A percentile compares a stretch with the other conserved stretches of the same genome.
These are phyloP conservation scores for Hyles euphorbiae DNA, from an alignment of 1,140 invertebrate genomes.

Conservation along the genomic window DNA sequence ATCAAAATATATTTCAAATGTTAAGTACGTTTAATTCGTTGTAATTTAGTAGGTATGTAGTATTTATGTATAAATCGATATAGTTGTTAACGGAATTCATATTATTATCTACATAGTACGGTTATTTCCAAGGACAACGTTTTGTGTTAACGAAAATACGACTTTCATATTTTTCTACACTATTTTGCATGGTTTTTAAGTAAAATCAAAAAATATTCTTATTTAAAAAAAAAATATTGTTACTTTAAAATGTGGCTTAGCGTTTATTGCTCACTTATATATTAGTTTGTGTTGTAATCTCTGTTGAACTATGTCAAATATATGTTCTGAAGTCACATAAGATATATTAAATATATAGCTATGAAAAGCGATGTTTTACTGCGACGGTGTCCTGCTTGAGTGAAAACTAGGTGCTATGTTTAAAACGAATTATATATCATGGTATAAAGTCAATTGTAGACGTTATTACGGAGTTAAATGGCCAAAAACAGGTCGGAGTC, in stretches of 20 bases:
- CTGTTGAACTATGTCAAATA: too few relatives aligned
- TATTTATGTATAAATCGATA: constrained; percentile 23
- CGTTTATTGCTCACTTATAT: too few relatives aligned
- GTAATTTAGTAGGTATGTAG: constrained; percentile 14
- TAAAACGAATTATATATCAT: constrained; percentile 22
- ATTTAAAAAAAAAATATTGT: too few relatives aligned
- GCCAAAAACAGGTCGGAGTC: constrained; percentile 54
- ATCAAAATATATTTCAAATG: constrained; percentile 2
- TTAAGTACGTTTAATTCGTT: constrained; percentile 6
- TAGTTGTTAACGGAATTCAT: constrained; percentile 58
- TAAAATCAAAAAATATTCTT: background rate
- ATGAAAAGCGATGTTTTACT: too few relatives aligned
- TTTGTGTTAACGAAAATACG: constrained; percentile 11
- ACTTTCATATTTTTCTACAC: background rate
- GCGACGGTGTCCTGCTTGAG: too few relatives aligned
- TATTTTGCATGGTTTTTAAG: background rate
- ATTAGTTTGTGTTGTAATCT: too few relatives aligned
- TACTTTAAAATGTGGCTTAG: too few relatives aligned
- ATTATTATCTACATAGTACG: constrained; percentile 62
- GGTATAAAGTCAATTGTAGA: background rate
- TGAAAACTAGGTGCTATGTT: constrained; percentile 44
- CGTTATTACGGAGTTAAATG: constrained; percentile 34
- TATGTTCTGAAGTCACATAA: too few relatives aligned
- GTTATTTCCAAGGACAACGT: constrained; percentile 53
- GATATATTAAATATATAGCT: too few relatives aligned